These are phyloP conservation scores for Drepanosiphum platanoidis DNA, from an alignment of 2,888 invertebrate species.

Conservation along the genomic window DNA sequence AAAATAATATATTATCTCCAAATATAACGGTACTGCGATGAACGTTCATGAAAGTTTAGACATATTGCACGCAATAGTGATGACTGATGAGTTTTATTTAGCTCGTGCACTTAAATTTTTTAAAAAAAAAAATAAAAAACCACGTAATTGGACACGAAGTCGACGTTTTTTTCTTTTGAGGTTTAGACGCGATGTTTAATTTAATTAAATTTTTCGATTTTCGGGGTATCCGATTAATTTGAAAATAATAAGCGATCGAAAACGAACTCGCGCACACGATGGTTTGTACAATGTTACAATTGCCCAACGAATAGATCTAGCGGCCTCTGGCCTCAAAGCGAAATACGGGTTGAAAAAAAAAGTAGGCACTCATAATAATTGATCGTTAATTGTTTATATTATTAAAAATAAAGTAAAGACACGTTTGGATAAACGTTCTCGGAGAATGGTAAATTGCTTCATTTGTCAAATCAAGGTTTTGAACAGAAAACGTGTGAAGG, in stretches of 20 bases:
- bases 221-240: too few species aligned
- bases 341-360: slow-evolving; percentile 7
- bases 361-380: slow-evolving; percentile 53
- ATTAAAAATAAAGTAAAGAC: slow-evolving; percentile 26
- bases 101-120: too few species aligned
- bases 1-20: too few species aligned
- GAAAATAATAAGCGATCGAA: neutral
- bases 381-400: slow-evolving; percentile 41
- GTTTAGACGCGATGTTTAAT: too few species aligned
- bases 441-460: slow-evolving; percentile 17
- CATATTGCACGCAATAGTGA: too few species aligned
- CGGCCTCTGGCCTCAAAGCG: neutral
- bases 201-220: too few species aligned
- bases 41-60: too few species aligned
- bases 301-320: neutral
- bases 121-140: too few species aligned
- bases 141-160: too few species aligned
- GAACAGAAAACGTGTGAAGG: slow-evolving; percentile 47
- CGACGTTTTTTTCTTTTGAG: too few species aligned
- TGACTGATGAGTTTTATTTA: too few species aligned
- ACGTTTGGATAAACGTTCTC: slow-evolving; percentile 18
- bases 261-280: neutral
- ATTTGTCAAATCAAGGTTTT: slow-evolving; percentile 53
- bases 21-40: too few species aligned
- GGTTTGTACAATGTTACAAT: neutral